Base-by-base conservation (phyloP, 2,888 invertebrate species). In the Aphelenchoides bicaudatus region DNA sequence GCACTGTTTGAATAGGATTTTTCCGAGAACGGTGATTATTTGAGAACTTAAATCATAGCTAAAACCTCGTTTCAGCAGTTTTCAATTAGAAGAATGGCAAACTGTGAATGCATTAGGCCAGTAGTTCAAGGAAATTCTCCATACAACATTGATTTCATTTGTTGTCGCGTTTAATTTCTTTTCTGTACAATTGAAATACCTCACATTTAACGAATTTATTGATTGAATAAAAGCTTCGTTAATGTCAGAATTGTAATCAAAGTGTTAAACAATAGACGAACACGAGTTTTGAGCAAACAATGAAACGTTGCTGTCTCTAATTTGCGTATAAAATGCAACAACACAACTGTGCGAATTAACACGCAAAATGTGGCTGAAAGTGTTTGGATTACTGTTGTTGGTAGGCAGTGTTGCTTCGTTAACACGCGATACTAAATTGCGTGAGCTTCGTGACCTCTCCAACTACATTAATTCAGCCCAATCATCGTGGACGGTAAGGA, bases 31-130 rank as follows among this genome's bases (percentile, higher is more conserved):
- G 16, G 61, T 61, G 28, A 19, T 28, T 29, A 10, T 6, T 13
- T 34, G 16, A 34, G 16, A 34, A 34, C 34, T 13, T 34, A 16
- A 10, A 10, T 10, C n/a, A 10, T n/a, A 34, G 34, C 34, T 34
- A 10, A 34, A 10, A 10, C 10, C 34, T 34, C 23, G 3, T 50
- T 62, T 60, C 21, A 65, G 63, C 13, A 30, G 23, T 25, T 43
- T 38, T 31, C 58, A 10, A 38, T 67, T 6, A 49, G 52, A 30
- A 37, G 59, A 39, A 48, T 66, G 23, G 53, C 61, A 10, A 63
- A 48, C 28, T 67, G 67, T 37, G 67, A 67, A 56, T 67, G 68
- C 39, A 56, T 67, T 28, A 54, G 67, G n/a, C 69, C 67, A 16
- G 56, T 66, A n/a, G 52, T 70, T 29, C 61, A 70, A 19, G 67